A percentile compares a stretch with the other conserved stretches of the same genome.
phyloP scores from a whole-genome alignment of 1,140 invertebrate genomes.

The Thaumetopoea pityocampa region DNA sequence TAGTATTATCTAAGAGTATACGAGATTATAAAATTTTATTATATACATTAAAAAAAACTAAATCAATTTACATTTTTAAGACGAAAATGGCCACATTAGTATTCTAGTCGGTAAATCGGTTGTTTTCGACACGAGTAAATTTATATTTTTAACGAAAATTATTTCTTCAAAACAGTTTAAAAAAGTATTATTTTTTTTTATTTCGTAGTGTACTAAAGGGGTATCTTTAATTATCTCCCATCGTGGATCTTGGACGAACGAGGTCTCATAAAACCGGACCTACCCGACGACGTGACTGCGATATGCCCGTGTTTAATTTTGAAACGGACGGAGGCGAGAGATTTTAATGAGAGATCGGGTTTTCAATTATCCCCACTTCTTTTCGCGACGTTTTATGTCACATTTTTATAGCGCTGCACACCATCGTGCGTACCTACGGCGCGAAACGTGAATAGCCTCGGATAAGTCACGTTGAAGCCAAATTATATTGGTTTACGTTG shows the following conservation, averaged over 20 bases:
- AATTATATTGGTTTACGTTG: constrained; percentile 10
- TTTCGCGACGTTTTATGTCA: constrained; percentile 35
- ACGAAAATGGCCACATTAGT: no score
- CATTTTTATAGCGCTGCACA: constrained; percentile 30
- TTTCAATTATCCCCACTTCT: constrained; percentile 56
- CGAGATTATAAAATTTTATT: no score
- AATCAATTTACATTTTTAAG: no score
- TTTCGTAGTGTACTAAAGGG: constrained; percentile 5
- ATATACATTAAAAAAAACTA: no score
- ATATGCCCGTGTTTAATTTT: constrained; percentile 38
- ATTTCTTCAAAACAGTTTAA: no score
- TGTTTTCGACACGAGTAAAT: no score
- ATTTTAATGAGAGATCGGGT: constrained; percentile 66
- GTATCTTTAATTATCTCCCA: constrained; percentile 26
- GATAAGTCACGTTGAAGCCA: constrained; percentile 18
- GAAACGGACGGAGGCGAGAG: constrained; percentile 46
- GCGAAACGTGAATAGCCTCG: constrained; percentile 17
- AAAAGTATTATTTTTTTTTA: no score
- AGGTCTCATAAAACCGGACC: constrained; percentile 30
- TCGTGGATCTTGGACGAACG: constrained; percentile 25
- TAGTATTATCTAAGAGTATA: no score
- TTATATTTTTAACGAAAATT: no score
- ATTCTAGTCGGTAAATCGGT: no score
- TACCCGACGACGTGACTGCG: constrained; percentile 37
- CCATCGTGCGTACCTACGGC: constrained; percentile 25